Evolutionary conservation across 2,888 invertebrate genomes (phyloP), one percentile per base, ranked within the genome.

Genomic region (Ctenicera cuprea): DNA sequence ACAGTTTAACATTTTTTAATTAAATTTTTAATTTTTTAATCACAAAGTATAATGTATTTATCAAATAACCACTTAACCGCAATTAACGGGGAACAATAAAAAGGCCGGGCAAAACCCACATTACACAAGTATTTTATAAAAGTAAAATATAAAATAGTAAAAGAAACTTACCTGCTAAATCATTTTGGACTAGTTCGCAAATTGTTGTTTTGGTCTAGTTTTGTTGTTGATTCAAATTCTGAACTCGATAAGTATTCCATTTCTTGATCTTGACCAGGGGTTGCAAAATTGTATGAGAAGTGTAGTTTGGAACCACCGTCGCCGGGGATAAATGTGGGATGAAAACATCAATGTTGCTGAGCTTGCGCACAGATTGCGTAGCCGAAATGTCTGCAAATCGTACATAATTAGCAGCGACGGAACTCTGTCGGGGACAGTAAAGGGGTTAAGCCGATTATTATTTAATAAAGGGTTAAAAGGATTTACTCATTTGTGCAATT

Each of bases 311-410:
- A 38, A 38, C 59, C 37, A 38, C 59, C 30, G 14, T 18, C 59
- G 14, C 37, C 59, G 38, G 59, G 52, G 70, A 62, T 63, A 30
- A 70, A 41, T 52, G 45, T 26, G 61, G 57, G 71, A 72, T 66
- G 61, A 72, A 61, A 65, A 72, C 50, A 66, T 72, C 71, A 72
- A 72, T 72, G 71, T 61, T 66, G 61, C 16, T 18, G 66, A 66
- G 71, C 61, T 30, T 72, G 71, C 71, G 71, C 66, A 59, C n/a
- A 52, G 30, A 59, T 59, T 38, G 38, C 9, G 38, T 3, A 66
- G 38, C 8, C 52, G 12, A 11, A 54, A 52, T 52, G 37, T 52
- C 38, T 41, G 26, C 8, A 26, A 37, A 52, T 22, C 41, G 38
- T 20, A 59, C 33, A 59, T 18, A 59, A 59, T 59, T 59, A 59